phyloP scores from a whole-genome alignment of 2,888 invertebrate genomes.

The Scaptomyza flava region DNA sequence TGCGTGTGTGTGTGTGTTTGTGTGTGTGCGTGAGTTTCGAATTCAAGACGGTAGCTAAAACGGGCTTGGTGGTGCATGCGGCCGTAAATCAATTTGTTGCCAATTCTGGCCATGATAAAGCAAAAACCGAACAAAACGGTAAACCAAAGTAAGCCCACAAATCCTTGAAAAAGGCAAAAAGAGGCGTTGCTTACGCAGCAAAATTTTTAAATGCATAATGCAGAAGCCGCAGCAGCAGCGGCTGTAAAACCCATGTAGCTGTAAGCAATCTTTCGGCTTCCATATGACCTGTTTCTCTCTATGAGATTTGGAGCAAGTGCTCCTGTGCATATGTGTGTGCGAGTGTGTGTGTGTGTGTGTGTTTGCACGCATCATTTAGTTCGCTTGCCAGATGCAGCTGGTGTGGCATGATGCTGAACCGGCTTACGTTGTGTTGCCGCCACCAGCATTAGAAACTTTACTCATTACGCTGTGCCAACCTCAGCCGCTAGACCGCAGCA shows the following conservation, averaged over 20 bases:
- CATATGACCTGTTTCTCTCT: conserved; percentile 51
- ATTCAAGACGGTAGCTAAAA: conserved; percentile 6
- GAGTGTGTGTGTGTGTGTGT: not conserved
- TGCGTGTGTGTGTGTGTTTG: not conserved
- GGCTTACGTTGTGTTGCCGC: conserved; percentile 69
- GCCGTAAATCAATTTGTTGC: conserved; percentile 71
- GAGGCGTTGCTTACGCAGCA: conserved; percentile 70
- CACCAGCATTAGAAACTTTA: conserved; percentile 79
- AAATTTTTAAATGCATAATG: conserved; percentile 74
- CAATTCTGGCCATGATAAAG: conserved; percentile 38
- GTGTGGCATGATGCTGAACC: conserved; percentile 16
- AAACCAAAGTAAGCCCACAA: conserved; percentile 64
- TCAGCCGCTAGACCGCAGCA: conserved; percentile 72
- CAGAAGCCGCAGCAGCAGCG: conserved; percentile 10
- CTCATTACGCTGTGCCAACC: conserved; percentile 75
- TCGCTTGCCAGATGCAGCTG: conserved; percentile 37
- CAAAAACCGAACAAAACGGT: conserved; percentile 42
- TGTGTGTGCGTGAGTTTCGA: not conserved
- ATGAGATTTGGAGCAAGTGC: conserved; percentile 26
- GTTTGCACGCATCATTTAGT: conserved; percentile 67
- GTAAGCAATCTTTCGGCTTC: conserved; percentile 36
- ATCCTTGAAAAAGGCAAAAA: conserved; percentile 27
- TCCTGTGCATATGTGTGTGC: not conserved
- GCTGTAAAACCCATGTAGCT: conserved; percentile 2
- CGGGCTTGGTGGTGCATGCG: conserved; percentile 27